A percentile compares a stretch with the other conserved stretches of the same genome.
Conservation (phyloP, 2,888 invertebrate genomes). For the Agrochola circellaris region DNA sequence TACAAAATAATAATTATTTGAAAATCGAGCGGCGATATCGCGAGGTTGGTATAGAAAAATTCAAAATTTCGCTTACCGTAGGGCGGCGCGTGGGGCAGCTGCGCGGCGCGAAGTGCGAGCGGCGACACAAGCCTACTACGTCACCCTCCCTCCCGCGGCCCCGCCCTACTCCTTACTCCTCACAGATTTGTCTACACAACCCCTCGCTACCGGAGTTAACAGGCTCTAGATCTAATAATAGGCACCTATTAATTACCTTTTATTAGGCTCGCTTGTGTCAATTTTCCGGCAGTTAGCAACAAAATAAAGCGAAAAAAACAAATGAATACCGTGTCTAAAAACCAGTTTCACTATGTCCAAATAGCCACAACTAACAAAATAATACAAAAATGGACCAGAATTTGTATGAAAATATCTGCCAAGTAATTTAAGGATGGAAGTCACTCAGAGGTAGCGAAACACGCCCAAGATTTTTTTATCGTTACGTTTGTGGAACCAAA, state of each 20-base stretch:
- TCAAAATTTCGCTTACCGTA: conserved; percentile 67
- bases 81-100: conserved; percentile 78
- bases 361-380: neutral
- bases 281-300: conserved; percentile 31
- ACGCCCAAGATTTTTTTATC: neutral
- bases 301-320: neutral
- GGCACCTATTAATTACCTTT: conserved; percentile 63
- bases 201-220: conserved; percentile 76
- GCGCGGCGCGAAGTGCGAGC: conserved; percentile 82
- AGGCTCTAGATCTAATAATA: conserved; percentile 73
- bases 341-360: neutral
- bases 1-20: conserved; percentile 47
- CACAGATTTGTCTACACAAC: conserved; percentile 81
- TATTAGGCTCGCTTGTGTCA: conserved; percentile 48
- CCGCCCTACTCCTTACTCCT: conserved; percentile 76
- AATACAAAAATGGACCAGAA: neutral
- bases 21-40: conserved; percentile 59
- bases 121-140: conserved; percentile 78
- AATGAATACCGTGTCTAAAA: neutral
- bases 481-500: conserved; percentile 15
- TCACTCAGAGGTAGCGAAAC: neutral
- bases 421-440: conserved; percentile 11
- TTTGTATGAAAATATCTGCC: neutral
- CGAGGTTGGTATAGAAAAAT: conserved; percentile 62
- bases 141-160: conserved; percentile 77